Evolutionary conservation across 2,113 vertebrate genomes (phyloP).

Genomic region (Peucedramus taeniatus): DNA sequence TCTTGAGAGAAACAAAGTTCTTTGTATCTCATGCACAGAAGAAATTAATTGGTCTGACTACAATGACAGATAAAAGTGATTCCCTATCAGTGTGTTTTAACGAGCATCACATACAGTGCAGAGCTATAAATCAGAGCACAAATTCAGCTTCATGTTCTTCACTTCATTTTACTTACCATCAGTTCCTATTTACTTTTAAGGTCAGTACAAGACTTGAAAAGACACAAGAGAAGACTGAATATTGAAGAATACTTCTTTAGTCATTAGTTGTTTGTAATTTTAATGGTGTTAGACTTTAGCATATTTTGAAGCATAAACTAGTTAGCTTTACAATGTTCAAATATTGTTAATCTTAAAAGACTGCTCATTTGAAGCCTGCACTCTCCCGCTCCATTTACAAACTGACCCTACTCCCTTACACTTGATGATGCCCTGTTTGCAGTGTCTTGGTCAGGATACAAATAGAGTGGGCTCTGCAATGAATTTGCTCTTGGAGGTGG

Average conservation of each 20-base stretch:
- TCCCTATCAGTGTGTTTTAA: slow-evolving; percentile 10
- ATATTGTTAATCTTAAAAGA: slow-evolving; percentile 46
- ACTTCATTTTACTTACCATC: slow-evolving; percentile 18
- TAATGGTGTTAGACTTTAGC: slow-evolving; percentile 67
- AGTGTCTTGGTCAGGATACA: slow-evolving; percentile 57
- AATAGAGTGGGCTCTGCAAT: slow-evolving; percentile 18
- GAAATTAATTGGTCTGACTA: slow-evolving; percentile 11
- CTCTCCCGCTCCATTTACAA: not conserved
- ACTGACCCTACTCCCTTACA: slow-evolving; percentile 17
- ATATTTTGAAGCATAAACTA: slow-evolving; percentile 50
- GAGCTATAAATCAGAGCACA: not conserved
- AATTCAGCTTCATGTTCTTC: not conserved
- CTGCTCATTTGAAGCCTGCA: not conserved
- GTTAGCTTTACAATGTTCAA: slow-evolving; percentile 60
- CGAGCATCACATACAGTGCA: not conserved
- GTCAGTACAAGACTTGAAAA: slow-evolving; percentile 30
- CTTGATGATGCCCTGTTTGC: slow-evolving; percentile 13
- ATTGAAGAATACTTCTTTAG: slow-evolving; percentile 46
- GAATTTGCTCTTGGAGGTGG: slow-evolving; percentile 24
- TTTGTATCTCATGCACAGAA: not conserved
- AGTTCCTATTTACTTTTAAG: slow-evolving; percentile 53
- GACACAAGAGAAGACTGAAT: slow-evolving; percentile 24
- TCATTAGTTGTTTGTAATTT: slow-evolving; percentile 45
- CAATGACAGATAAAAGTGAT: slow-evolving; percentile 11
- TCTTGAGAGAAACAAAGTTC: not conserved